Evolutionary conservation across 35 echinoderm and acorn worm species (phyloP).

Genomic region (Holothuria glaberrima): DNA sequence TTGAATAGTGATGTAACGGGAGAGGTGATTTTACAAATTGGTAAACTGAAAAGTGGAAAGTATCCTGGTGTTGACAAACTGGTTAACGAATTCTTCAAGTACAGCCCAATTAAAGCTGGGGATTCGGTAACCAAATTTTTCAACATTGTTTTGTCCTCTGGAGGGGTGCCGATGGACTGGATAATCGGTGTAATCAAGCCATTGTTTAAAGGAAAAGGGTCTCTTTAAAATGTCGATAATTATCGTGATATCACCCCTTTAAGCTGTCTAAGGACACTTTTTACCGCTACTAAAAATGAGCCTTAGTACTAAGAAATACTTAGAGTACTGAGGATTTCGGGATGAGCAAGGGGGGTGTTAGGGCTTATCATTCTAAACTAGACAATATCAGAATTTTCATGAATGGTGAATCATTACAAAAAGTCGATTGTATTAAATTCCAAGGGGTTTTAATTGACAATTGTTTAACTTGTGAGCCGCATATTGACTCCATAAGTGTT

Average conservation of each 20-base stretch:
- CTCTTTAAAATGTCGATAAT: conserved; percentile 25
- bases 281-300: conserved; percentile 55
- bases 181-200: conserved; percentile 19
- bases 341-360: conserved; percentile 64
- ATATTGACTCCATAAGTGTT: no score
- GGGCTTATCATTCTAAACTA: conserved; percentile 42
- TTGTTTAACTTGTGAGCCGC: no score
- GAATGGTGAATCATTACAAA: no score
- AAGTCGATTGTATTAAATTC: no score
- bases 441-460: no score
- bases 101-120: neutral
- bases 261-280: conserved; percentile 29
- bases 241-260: conserved; percentile 32
- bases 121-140: neutral
- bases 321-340: conserved; percentile 42
- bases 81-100: neutral
- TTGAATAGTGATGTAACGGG: no score
- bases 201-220: conserved; percentile 43
- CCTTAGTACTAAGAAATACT: conserved; percentile 15
- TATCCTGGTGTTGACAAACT: no score
- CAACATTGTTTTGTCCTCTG: neutral
- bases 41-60: no score
- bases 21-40: no score
- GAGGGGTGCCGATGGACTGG: conserved; percentile 1
- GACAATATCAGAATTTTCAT: no score